Evolutionary conservation across 2,797 vertebrate genomes (phyloP).

Genomic region (Acipenser oxyrinchus): DNA sequence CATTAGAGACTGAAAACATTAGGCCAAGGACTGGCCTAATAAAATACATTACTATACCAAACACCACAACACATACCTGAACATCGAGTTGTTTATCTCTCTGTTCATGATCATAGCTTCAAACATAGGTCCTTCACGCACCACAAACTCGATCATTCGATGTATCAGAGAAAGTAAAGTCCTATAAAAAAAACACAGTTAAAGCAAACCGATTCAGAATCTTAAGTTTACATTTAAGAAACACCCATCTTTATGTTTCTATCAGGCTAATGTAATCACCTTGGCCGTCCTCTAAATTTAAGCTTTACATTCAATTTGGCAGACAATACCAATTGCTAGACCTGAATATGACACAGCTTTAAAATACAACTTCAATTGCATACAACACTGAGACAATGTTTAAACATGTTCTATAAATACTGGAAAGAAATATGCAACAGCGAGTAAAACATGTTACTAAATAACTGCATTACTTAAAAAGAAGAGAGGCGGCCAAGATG

Average conservation of each 20-base stretch:
- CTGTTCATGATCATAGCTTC: conserved; percentile 99
- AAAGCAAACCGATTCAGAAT: conserved; percentile 97
- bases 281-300: too few species aligned
- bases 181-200: conserved; percentile 99
- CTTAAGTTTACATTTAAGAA: conserved; percentile 38
- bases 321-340: too few species aligned
- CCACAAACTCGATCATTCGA: conserved; percentile 99
- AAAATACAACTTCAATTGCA: too few species aligned
- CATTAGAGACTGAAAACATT: neutral
- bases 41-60: neutral
- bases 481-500: too few species aligned
- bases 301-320: too few species aligned
- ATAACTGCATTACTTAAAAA: too few species aligned
- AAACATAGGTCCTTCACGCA: conserved; percentile 99
- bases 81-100: conserved; percentile 98
- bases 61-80: conserved; percentile 66
- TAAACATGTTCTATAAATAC: too few species aligned
- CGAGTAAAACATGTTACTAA: too few species aligned
- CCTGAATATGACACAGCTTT: too few species aligned
- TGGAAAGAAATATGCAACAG: too few species aligned
- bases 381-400: too few species aligned
- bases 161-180: conserved; percentile 99
- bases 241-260: conserved; percentile 27
- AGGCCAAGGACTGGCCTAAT: neutral
- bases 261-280: conserved; percentile 25